Conservation (phyloP, 2,888 invertebrate genomes). For the Trachelus stipa region DNA sequence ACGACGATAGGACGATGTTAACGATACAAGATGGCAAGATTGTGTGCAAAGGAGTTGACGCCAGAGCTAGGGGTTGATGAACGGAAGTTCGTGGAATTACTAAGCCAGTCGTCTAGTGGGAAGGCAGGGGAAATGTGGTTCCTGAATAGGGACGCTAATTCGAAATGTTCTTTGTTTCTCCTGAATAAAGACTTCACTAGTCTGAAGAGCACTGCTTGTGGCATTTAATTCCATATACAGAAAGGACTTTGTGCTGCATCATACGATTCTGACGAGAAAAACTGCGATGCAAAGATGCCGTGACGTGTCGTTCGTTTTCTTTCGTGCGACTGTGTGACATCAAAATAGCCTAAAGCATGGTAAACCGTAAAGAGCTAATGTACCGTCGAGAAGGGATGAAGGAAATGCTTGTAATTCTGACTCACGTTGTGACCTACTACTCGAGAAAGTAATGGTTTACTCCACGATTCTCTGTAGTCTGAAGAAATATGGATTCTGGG, state of each 20-base stretch:
- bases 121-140: neutral
- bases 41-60: neutral
- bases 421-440: neutral
- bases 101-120: neutral
- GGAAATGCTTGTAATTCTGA: neutral
- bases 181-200: slow-evolving; percentile 2
- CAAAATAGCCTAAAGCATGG: neutral
- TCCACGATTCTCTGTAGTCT: too few species aligned
- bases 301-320: neutral
- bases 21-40: neutral
- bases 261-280: neutral
- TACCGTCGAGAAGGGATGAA: neutral
- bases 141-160: neutral
- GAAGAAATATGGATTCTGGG: neutral
- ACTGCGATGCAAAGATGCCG: neutral
- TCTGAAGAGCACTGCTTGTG: neutral
- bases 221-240: slow-evolving; percentile 3
- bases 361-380: neutral
- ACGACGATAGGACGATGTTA: neutral
- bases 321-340: neutral
- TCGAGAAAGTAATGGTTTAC: neutral
- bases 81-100: neutral
- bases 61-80: neutral
- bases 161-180: neutral
- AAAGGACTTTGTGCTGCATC: neutral